Evolutionary conservation across 92 coral and sea anemone genomes (phyloP), one percentile per base, ranked within the genome.

Genomic region (Zoanthus gigantus): DNA sequence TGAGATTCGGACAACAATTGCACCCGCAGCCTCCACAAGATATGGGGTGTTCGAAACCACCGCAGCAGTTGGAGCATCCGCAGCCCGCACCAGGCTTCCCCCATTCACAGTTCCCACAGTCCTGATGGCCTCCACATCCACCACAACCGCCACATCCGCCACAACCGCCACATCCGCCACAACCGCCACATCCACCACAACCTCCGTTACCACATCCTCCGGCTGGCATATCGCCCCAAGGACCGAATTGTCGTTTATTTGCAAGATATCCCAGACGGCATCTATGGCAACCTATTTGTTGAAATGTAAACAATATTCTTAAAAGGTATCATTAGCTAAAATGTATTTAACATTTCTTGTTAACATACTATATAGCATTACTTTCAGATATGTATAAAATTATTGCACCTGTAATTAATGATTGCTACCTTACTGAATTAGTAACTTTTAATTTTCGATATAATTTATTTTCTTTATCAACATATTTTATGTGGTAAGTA

Each of bases 191-290:
- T 46, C 95, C 92, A 7, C 69, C 86, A n/a, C 93, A 89, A 6
- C 90, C 81, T 46, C 56, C 81, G 17, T n/a, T n/a, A n/a, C 94
- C 92, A 44, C 18, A 78, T 2, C 92, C 44, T 17, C 92, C 92
- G 42, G 89, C 94, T 17, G 95, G 96, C 30, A 92, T 95, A 30
- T 95, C 95, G 18, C 94, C 94, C 71, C 92, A 90, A 11, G 90
- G 83, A 32, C 93, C 92, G 61, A 90, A 94, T 14, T 94, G 93
- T 76, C 94, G 79, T 80, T 91, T 91, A 80, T 91, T 91, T 48
- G 80, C 93, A 89, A 81, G 80, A 71, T 86, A 83, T 80, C 92
- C 66, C 79, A 34, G 29, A 52, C 71, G 84, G 81, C 83, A 86
- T 75, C 73, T 74, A 60, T 73, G 87, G 86, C 93, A 87, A 67